A percentile compares a stretch with the other conserved stretches of the same genome.
These are phyloP conservation scores for Stegana nigrithorax DNA, from an alignment of 2,888 invertebrate genomes.

Conservation along the genomic window DNA sequence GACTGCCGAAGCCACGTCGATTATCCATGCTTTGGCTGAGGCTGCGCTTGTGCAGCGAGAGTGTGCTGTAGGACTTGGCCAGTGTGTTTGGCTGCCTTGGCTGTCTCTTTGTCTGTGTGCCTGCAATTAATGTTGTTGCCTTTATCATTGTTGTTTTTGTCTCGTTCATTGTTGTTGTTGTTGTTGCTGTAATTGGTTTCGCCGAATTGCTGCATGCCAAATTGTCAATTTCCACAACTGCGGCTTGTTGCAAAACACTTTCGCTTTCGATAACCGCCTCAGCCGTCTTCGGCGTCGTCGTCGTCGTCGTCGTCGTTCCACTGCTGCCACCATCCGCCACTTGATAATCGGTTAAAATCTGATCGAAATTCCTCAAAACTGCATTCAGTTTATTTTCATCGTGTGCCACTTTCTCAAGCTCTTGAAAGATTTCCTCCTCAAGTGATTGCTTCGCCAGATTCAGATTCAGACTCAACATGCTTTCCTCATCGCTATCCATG, in stretches of 20 bases:
- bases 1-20: slow-evolving; percentile 35
- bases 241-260: not conserved
- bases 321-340: too few relatives aligned
- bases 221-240: not conserved
- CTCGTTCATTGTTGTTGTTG: too few relatives aligned
- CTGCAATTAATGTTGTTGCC: slow-evolving; percentile 39
- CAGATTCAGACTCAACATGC: slow-evolving; percentile 52
- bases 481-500: slow-evolving; percentile 65
- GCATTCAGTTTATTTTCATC: slow-evolving; percentile 69
- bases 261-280: slow-evolving; percentile 8
- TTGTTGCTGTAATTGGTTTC: slow-evolving; percentile 14
- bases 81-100: slow-evolving; percentile 56
- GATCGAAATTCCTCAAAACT: slow-evolving; percentile 71
- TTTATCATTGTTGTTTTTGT: slow-evolving; percentile 23
- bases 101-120: slow-evolving; percentile 34
- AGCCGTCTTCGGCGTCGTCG: not conserved
- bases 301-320: slow-evolving; percentile 5
- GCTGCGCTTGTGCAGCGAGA: slow-evolving; percentile 71
- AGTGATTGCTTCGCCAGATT: slow-evolving; percentile 63
- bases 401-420: slow-evolving; percentile 67
- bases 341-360: slow-evolving; percentile 70
- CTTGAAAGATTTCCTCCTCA: slow-evolving; percentile 68
- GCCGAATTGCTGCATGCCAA: slow-evolving; percentile 16
- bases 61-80: slow-evolving; percentile 78
- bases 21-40: slow-evolving; percentile 34